These are phyloP conservation scores for Oriolus oriolus DNA, from an alignment of 2,113 vertebrate species.

Conservation along the genomic window DNA sequence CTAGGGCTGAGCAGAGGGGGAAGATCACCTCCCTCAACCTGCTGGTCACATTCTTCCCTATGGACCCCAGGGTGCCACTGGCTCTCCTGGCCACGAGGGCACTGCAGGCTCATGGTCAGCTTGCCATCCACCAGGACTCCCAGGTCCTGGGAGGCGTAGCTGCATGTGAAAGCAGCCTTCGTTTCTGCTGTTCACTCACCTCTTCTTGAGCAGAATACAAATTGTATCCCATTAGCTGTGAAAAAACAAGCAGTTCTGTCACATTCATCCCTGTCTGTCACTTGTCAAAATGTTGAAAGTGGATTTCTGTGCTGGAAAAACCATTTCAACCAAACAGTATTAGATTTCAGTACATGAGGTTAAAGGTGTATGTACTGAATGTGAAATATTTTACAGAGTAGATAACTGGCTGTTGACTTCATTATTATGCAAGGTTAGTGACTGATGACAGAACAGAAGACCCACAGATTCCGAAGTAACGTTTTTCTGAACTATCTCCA, in stretches of 20 bases:
- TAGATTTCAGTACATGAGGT: background rate
- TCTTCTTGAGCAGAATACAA: background rate
- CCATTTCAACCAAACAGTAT: background rate
- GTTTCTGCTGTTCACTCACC: background rate
- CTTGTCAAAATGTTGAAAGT: background rate
- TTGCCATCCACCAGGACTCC: background rate
- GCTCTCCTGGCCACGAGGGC: background rate
- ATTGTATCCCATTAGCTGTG: background rate
- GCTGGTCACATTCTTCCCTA: background rate
- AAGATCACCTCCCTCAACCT: background rate
- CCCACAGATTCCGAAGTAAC: background rate
- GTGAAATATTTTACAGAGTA: background rate
- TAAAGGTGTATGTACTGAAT: background rate
- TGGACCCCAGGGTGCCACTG: background rate
- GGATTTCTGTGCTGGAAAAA: background rate
- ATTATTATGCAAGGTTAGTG: background rate
- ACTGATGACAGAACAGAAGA: background rate
- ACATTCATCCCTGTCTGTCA: background rate
- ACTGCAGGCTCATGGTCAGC: fast-evolving
- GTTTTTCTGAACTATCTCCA: background rate
- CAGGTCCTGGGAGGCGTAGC: fast-evolving
- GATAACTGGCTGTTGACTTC: background rate
- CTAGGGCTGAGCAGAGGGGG: background rate
- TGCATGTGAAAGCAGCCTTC: background rate
- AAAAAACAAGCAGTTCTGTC: background rate